A percentile compares a stretch with the other conserved stretches of the same genome.
These are phyloP conservation scores for Porites lutea DNA, from an alignment of 64 coral and sea anemone genomes.

Conservation along the genomic window DNA sequence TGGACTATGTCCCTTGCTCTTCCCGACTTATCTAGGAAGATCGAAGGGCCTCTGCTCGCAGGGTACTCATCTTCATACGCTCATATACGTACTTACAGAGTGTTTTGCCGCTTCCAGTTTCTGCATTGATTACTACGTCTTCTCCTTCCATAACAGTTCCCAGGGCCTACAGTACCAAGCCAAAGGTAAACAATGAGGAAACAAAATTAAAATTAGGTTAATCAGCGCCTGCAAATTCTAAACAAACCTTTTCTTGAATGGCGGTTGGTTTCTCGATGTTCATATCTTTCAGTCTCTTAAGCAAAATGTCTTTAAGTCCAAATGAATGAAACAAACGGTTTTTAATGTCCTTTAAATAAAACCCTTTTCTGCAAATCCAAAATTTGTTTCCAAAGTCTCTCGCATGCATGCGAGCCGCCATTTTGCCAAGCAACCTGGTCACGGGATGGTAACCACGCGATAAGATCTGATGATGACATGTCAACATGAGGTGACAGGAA, in stretches of 20 bases:
- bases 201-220: neutral
- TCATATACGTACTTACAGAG: conserved; percentile 32
- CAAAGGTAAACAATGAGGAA: neutral
- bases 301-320: conserved; percentile 44
- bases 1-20: too few species aligned
- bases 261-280: conserved; percentile 65
- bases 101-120: conserved; percentile 97
- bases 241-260: conserved; percentile 86
- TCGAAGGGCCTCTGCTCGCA: too few species aligned
- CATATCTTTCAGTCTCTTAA: conserved; percentile 56
- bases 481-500: neutral
- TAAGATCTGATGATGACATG: conserved; percentile 10
- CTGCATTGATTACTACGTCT: conserved; percentile 94
- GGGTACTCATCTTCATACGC: too few species aligned
- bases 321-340: conserved; percentile 61
- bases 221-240: too few species aligned
- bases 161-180: conserved; percentile 60
- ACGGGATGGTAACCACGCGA: neutral
- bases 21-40: too few species aligned
- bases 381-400: neutral
- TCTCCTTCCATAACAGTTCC: conserved; percentile 47
- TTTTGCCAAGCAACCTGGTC: conserved; percentile 24
- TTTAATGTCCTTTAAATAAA: conserved; percentile 32
- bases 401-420: conserved; percentile 21
- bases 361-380: neutral